Base-by-base conservation (phyloP, 2,797 vertebrate species). In the Ara ararauna region DNA sequence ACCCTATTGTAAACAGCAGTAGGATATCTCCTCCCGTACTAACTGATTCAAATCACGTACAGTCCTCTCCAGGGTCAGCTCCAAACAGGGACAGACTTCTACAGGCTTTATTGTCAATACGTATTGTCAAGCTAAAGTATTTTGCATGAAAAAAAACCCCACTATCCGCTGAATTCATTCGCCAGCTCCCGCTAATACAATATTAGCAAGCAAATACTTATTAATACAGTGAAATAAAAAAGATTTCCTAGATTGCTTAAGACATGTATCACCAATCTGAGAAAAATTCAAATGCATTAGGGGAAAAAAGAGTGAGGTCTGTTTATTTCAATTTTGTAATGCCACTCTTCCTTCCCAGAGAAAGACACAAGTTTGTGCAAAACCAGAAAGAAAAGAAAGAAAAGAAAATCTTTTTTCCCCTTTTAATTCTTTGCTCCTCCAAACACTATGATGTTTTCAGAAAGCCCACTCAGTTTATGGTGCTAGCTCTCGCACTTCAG, bases 31-130 rank as follows among this genome's bases (percentile, higher is more conserved):
- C 91, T 88, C 77, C 56, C 73, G 78, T 74, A 24, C 78, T 90
- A 94, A 71, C 93, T 82, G 88, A 91, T 93, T 91, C 74, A 84
- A 66, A 89, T 91, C 84, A 85, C 78, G 54, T 80, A 90, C 85
- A 42, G 75, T 82, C 79, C 53, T 75, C 71, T 91, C 72, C 32
- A 90, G 81, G 67, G 94, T 61, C 70, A 7, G 62, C 72, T 87
- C 77, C 77, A 85, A 94, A 79, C 3, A 4, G 38, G 83, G 73
- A 9, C 2, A 8, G 60, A 38, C 47, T 74, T 88, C 78, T 77
- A 23, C 62, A 50, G 90, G 79, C 94, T 96, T 93, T 95, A 85
- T 81, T 74, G 81, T 94, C 89, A 9, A 7, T 7, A 74, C 2
- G 40, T 38, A 92, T 92, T 76, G 68, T 77, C 53, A 81, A 21